These are phyloP conservation scores for Lithophane leautieri DNA, from an alignment of 2,888 invertebrate species.

Conservation along the genomic window DNA sequence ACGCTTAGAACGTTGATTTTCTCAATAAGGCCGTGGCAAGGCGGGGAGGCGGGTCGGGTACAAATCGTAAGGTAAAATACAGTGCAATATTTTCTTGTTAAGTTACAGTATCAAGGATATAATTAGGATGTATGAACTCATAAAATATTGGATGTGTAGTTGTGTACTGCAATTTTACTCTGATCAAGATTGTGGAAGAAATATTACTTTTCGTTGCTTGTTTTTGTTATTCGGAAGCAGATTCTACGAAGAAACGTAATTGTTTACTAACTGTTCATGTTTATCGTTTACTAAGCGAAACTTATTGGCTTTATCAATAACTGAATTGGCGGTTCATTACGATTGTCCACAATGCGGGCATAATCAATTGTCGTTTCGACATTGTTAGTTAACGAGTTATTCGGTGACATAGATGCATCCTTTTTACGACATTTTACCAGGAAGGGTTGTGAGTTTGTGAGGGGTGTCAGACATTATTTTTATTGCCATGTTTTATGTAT, in stretches of 20 bases:
- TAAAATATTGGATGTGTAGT: slow-evolving; percentile 31
- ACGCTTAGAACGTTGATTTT: slow-evolving; percentile 53
- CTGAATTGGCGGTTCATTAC: slow-evolving; percentile 36
- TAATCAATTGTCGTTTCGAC: slow-evolving; percentile 41
- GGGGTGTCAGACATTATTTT: slow-evolving; percentile 52
- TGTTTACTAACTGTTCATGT: slow-evolving; percentile 20
- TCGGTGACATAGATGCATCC: slow-evolving; percentile 33
- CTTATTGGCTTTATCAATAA: slow-evolving; percentile 37
- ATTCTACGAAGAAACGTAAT: slow-evolving; percentile 3
- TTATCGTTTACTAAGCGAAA: slow-evolving; percentile 10
- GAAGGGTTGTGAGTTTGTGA: slow-evolving; percentile 65
- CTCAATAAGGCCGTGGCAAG: slow-evolving; percentile 49
- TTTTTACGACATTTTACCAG: slow-evolving; percentile 58
- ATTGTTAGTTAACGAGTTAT: slow-evolving; percentile 31
- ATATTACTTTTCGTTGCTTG: slow-evolving; percentile 38
- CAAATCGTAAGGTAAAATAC: slow-evolving; percentile 35
- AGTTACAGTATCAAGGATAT: slow-evolving; percentile 39
- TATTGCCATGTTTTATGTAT: slow-evolving; percentile 65
- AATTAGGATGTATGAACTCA: slow-evolving; percentile 45
- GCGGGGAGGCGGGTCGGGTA: slow-evolving; percentile 37
- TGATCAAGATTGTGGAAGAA: slow-evolving; percentile 52
- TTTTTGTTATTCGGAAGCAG: slow-evolving; percentile 16
- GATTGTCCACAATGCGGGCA: slow-evolving; percentile 60
- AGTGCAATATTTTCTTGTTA: slow-evolving; percentile 58
- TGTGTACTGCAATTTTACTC: slow-evolving; percentile 29